These are phyloP conservation scores for Cephus pulcher DNA, from an alignment of 2,888 invertebrate species.

Conservation along the genomic window DNA sequence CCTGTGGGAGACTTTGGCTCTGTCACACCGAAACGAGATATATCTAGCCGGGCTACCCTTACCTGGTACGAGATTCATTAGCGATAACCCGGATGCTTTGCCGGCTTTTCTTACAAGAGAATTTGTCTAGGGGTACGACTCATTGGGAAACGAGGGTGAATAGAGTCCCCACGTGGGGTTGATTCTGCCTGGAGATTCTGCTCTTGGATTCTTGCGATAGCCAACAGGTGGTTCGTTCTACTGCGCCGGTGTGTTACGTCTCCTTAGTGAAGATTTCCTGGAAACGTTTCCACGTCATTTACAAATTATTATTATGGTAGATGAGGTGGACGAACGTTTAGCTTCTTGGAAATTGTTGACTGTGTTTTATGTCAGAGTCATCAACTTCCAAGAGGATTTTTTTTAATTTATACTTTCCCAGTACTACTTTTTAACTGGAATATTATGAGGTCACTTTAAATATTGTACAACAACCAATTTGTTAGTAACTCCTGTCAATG, in stretches of 20 bases:
- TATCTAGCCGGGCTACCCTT: background rate
- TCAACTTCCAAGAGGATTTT: background rate
- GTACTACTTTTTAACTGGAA: background rate
- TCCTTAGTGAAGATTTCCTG: background rate
- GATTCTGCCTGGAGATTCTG: background rate
- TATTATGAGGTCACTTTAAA: background rate
- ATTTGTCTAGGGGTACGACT: background rate
- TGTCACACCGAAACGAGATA: background rate
- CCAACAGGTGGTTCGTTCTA: background rate
- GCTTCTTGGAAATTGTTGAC: background rate
- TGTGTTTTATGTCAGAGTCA: background rate
- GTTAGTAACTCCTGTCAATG: background rate
- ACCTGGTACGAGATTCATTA: background rate
- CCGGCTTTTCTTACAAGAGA: background rate
- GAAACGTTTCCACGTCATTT: background rate
- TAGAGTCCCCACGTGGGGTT: background rate
- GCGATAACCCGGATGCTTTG: background rate
- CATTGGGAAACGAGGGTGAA: background rate
- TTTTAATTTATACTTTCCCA: background rate
- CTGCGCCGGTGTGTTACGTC: background rate
- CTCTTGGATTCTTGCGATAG: background rate
- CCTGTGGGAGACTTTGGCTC: background rate
- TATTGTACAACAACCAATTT: background rate
- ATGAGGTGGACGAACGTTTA: background rate
- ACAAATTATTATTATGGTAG: background rate